These are phyloP conservation scores for Polydrusus tereticollis DNA, from an alignment of 2,888 invertebrate species.

Conservation along the genomic window DNA sequence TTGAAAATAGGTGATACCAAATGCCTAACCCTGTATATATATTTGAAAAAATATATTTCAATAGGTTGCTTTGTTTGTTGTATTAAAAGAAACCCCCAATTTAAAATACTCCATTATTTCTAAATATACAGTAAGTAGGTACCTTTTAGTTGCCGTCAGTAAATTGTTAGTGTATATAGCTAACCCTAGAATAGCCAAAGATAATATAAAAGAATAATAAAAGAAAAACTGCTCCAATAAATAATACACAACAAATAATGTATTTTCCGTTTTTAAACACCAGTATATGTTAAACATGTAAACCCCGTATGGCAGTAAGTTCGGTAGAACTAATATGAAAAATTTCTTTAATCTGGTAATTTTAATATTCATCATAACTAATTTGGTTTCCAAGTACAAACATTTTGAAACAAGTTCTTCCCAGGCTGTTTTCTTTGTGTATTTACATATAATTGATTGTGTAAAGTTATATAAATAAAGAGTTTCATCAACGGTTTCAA, in stretches of 20 bases:
- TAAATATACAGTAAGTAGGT: background rate
- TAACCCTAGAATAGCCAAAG: background rate
- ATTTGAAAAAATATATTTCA: too few relatives aligned
- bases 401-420: background rate
- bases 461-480: background rate
- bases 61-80: background rate
- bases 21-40: too few relatives aligned
- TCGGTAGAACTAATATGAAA: background rate
- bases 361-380: background rate
- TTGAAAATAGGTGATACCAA: too few relatives aligned
- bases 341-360: background rate
- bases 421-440: background rate
- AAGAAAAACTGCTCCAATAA: background rate
- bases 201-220: background rate
- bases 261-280: background rate
- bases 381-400: background rate
- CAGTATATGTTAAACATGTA: background rate
- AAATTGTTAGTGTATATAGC: background rate
- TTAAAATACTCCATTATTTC: too few relatives aligned
- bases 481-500: background rate
- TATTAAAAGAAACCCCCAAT: too few relatives aligned
- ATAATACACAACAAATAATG: background rate
- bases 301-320: background rate
- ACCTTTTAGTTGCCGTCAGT: background rate
- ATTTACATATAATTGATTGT: background rate